Base-by-base conservation (phyloP, 2,797 vertebrate species). In the Pangasius macronema region DNA sequence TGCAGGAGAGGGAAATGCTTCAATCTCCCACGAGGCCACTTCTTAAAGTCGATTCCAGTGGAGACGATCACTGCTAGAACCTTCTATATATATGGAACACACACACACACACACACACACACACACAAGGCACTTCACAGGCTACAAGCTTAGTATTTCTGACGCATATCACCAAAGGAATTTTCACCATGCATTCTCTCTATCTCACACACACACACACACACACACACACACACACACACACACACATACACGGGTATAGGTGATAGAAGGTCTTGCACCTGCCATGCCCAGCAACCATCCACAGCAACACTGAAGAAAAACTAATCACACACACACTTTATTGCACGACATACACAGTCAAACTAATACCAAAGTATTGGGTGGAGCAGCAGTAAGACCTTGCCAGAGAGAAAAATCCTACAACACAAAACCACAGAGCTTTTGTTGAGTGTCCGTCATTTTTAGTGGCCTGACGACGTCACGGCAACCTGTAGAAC, bases 11-110 rank as follows among this genome's bases (percentile, higher is more conserved):
- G 73, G 70, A 91, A 89, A 91, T 89, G 87, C 68, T 88, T 83
- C 83, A 84, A 86, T 84, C 87, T 86, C 88, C 87, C 83, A 80
- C 83, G 57, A 87, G 86, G 87, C 86, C 85, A 53, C 72, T 87
- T 88, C 87, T 76, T 68, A 68, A 81, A 86, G 59, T 82, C 53
- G 22, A 39, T 46, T 75, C 65, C 46, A 53, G 79, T 86, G 20
- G 14, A 53, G 53, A 80, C 24, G 83, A 79, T 33, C 36, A 22
- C 79, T 13, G n/a, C 57, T 42, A 81, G 79, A 81, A 65, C 67
- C 39, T 72, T 75, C 51, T 27, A 79, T 30, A 82, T 85, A 39
- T 51, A 59, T 87, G 24, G 27, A 51, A 84, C 13, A 85, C 65
- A 67, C 36, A 70, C 9, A 72, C 55, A 39, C 27, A 85, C 11